These are phyloP conservation scores for Orthonyx spaldingii DNA, from an alignment of 2,113 vertebrate genomes.

Conservation along the genomic window DNA sequence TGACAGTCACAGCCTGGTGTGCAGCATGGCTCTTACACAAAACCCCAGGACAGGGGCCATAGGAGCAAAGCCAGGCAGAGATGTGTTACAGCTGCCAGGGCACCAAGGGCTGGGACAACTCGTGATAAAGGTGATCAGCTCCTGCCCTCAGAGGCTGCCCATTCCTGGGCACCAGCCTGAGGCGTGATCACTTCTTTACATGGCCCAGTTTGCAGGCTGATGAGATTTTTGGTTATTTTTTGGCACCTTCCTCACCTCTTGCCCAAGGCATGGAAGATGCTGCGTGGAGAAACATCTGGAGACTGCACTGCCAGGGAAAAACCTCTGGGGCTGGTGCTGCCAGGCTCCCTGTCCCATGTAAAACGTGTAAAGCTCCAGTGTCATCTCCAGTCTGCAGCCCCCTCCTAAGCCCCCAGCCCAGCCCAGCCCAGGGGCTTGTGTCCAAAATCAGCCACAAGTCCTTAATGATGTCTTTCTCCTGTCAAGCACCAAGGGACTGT, in stretches of 20 bases:
- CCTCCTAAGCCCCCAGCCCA: background rate
- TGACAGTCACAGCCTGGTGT: background rate
- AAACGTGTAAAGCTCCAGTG: accelerated
- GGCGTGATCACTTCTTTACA: accelerated
- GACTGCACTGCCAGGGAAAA: background rate
- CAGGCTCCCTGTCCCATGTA: background rate
- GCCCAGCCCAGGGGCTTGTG: accelerated
- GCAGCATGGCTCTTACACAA: accelerated
- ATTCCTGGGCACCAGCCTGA: accelerated
- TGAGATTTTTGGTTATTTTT: background rate
- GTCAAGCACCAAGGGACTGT: background rate
- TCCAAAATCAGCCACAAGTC: accelerated
- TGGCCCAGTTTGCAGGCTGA: accelerated
- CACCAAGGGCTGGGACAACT: accelerated
- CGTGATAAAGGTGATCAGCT: accelerated
- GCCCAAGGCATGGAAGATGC: background rate
- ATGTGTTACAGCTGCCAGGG: background rate
- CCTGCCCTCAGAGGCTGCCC: background rate
- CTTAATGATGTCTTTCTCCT: background rate
- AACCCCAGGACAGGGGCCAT: background rate
- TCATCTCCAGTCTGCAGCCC: accelerated
- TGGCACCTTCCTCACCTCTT: background rate
- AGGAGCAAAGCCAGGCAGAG: background rate
- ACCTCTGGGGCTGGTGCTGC: background rate
- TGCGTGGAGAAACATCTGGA: background rate